Conservation (phyloP, 2,113 vertebrate species). For the Alexandromys fortis region DNA sequence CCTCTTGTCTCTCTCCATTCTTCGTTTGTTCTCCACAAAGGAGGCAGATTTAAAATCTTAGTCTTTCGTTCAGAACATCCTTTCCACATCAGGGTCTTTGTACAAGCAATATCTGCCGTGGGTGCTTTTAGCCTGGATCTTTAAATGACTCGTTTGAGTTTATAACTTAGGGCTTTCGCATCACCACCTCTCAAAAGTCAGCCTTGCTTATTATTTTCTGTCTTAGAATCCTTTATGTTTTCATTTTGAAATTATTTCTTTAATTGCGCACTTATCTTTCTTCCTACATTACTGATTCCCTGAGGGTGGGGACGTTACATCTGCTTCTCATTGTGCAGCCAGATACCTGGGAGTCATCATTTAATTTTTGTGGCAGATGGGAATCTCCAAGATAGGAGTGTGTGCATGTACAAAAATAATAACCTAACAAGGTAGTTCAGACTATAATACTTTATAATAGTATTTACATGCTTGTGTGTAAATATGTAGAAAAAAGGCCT, state of each 20-base stretch:
- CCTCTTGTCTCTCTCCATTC: background rate
- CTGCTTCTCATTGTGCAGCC: conserved; percentile 19
- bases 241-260: conserved; percentile 54
- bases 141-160: background rate
- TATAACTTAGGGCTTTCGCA: conserved; percentile 19
- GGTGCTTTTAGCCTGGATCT: background rate
- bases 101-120: background rate
- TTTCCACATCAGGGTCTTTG: conserved; percentile 48
- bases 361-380: conserved; percentile 35
- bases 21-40: conserved; percentile 15
- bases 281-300: background rate
- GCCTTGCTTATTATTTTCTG: background rate
- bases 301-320: background rate
- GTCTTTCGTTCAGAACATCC: conserved; percentile 2
- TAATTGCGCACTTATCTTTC: conserved; percentile 24
- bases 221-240: conserved; percentile 36
- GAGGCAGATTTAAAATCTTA: conserved; percentile 33
- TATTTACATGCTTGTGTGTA: background rate
- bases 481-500: background rate
- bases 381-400: conserved; percentile 27
- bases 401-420: background rate
- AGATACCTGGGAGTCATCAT: conserved; percentile 17
- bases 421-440: conserved; percentile 10
- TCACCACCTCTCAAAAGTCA: background rate
- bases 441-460: background rate